Evolutionary conservation across 2,797 vertebrate genomes (phyloP).

Genomic region (Leucoraja ocellata): DNA sequence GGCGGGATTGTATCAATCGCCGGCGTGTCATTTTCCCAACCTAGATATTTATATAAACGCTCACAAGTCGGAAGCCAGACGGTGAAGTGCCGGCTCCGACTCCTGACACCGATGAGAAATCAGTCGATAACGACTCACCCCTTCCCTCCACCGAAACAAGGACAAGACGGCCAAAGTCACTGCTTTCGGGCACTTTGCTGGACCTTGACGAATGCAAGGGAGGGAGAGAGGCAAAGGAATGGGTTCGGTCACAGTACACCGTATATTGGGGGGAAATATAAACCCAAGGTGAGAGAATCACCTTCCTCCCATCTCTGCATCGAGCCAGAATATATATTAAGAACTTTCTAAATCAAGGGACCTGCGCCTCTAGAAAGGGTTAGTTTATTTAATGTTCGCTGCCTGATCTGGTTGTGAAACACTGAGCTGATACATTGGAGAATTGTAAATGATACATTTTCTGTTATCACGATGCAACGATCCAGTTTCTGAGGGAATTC

Average conservation of each 20-base stretch:
- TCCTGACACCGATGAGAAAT: too few relatives aligned
- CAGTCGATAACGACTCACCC: not conserved
- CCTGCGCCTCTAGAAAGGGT: not conserved
- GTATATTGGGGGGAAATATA: not conserved
- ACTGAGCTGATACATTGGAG: not conserved
- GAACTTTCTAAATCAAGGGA: not conserved
- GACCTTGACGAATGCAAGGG: not conserved
- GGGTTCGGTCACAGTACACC: not conserved
- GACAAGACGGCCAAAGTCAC: not conserved
- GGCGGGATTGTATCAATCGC: too few relatives aligned
- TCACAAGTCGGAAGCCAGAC: too few relatives aligned
- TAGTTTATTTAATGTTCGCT: not conserved
- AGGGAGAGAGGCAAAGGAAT: not conserved
- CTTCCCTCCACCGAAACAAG: not conserved
- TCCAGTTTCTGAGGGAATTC: not conserved
- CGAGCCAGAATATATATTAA: not conserved
- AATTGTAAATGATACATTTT: not conserved
- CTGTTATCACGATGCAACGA: not conserved
- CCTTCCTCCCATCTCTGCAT: not conserved
- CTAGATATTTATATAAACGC: too few relatives aligned
- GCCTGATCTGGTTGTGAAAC: not conserved
- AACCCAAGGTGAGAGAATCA: not conserved
- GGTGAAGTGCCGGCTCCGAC: too few relatives aligned
- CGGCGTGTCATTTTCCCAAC: too few relatives aligned
- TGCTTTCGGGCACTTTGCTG: not conserved